These are phyloP conservation scores for Anthonomus grandis DNA, from an alignment of 1,140 invertebrate species.

Conservation along the genomic window DNA sequence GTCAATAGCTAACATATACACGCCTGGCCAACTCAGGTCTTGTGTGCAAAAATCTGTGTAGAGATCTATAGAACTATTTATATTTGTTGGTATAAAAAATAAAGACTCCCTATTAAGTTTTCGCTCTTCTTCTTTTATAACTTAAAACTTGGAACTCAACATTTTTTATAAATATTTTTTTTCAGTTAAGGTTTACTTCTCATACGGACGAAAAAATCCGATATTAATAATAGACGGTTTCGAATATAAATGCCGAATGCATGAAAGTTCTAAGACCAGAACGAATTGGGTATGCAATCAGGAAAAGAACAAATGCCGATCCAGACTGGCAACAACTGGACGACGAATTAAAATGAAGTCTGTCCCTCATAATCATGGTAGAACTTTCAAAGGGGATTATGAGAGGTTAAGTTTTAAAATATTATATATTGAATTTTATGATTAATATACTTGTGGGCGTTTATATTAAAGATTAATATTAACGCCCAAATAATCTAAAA, in stretches of 20 bases:
- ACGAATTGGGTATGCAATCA: conserved; percentile 12
- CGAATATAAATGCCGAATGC: conserved; percentile 7
- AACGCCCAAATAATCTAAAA: too few species aligned
- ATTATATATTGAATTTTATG: background rate
- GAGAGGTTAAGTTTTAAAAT: background rate
- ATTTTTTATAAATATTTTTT: background rate
- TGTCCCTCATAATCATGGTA: conserved; percentile 2
- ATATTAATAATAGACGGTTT: conserved; percentile 13
- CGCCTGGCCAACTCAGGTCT: too few species aligned
- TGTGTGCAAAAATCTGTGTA: too few species aligned
- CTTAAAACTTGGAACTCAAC: background rate
- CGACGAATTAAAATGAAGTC: background rate
- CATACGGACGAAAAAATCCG: conserved; percentile 4
- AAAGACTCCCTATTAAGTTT: too few species aligned
- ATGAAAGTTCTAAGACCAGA: background rate
- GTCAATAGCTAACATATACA: too few species aligned
- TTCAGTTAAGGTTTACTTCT: conserved; percentile 10
- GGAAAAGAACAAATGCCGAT: background rate
- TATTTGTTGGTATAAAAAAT: too few species aligned
- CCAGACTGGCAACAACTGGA: background rate
- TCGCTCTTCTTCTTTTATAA: background rate
- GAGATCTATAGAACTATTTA: too few species aligned
- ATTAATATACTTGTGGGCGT: too few species aligned
- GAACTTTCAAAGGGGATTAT: conserved; percentile 8
- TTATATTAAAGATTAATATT: too few species aligned